These are phyloP conservation scores for Canis aureus DNA, from an alignment of 2,113 vertebrate species.

Conservation along the genomic window DNA sequence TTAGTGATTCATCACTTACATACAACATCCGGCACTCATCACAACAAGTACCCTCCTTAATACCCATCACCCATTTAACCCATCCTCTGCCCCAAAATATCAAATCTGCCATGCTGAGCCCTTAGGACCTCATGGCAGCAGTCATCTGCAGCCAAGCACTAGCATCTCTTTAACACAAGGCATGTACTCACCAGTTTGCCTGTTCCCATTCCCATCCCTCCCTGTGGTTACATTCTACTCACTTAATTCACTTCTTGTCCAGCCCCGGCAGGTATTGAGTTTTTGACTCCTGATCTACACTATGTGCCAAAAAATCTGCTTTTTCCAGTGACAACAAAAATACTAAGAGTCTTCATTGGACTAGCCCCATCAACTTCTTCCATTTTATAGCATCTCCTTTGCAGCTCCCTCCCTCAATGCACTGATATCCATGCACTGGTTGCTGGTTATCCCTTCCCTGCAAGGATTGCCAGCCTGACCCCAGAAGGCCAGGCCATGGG, in stretches of 20 bases:
- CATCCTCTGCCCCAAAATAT: neutral
- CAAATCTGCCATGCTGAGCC: neutral
- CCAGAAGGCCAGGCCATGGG: neutral
- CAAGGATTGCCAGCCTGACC: neutral
- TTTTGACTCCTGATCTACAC: neutral
- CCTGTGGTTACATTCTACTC: neutral
- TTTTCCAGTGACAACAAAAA: neutral
- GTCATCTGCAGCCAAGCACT: no score
- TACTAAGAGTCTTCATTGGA: neutral
- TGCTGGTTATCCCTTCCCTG: accelerated
- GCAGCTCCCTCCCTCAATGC: accelerated
- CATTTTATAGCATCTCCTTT: neutral
- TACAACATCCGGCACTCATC: neutral
- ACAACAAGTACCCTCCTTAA: neutral
- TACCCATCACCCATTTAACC: neutral
- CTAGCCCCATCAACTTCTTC: neutral
- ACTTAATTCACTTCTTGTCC: neutral
- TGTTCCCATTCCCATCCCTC: neutral
- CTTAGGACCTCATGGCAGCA: no score
- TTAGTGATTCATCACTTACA: neutral
- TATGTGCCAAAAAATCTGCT: neutral
- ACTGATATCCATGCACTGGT: accelerated
- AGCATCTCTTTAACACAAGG: neutral
- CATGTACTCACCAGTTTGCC: accelerated
- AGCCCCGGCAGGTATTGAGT: neutral